A percentile compares a stretch with the other conserved stretches of the same genome.
These are phyloP conservation scores for Neoscelio sp. DNA, from an alignment of 2,888 invertebrate genomes.

Conservation along the genomic window DNA sequence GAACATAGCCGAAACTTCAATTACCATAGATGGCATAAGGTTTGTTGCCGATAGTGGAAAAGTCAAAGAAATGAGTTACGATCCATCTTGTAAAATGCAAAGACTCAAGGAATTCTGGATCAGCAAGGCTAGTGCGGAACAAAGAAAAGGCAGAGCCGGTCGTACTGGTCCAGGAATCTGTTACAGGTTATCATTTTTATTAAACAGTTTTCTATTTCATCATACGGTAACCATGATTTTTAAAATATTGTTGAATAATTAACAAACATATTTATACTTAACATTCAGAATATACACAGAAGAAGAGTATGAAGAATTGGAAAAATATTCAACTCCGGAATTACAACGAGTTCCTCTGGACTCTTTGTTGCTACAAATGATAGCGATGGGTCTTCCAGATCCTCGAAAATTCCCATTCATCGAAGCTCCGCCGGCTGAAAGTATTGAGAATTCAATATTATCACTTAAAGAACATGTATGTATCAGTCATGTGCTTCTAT, in stretches of 20 bases:
- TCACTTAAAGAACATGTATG: slow-evolving; percentile 93
- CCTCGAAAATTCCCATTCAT: slow-evolving; percentile 97
- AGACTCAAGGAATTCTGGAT: slow-evolving; percentile 97
- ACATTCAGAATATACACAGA: slow-evolving; percentile 91
- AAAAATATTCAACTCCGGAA: slow-evolving; percentile 95
- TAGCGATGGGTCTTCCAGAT: slow-evolving; percentile 96
- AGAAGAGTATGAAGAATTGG: slow-evolving; percentile 91
- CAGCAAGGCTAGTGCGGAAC: slow-evolving; percentile 98
- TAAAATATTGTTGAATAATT: no score
- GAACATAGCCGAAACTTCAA: slow-evolving; percentile 99
- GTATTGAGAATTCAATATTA: slow-evolving; percentile 93
- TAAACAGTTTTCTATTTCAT: neutral
- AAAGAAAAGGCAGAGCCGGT: slow-evolving; percentile 97
- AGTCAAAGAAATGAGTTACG: slow-evolving; percentile 98
- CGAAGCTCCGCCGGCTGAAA: slow-evolving; percentile 93
- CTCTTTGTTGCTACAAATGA: slow-evolving; percentile 95
- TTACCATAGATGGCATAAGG: slow-evolving; percentile 98
- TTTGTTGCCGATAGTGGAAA: slow-evolving; percentile 99
- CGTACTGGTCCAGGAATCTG: slow-evolving; percentile 98
- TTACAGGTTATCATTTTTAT: slow-evolving; percentile 84
- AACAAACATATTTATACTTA: no score
- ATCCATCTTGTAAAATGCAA: slow-evolving; percentile 95
- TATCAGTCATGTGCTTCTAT: slow-evolving; percentile 39
- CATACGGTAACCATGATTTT: no score
- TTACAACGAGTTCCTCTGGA: slow-evolving; percentile 97